Evolutionary conservation across 2,113 vertebrate genomes (phyloP).

Genomic region (Pygoscelis adeliae): DNA sequence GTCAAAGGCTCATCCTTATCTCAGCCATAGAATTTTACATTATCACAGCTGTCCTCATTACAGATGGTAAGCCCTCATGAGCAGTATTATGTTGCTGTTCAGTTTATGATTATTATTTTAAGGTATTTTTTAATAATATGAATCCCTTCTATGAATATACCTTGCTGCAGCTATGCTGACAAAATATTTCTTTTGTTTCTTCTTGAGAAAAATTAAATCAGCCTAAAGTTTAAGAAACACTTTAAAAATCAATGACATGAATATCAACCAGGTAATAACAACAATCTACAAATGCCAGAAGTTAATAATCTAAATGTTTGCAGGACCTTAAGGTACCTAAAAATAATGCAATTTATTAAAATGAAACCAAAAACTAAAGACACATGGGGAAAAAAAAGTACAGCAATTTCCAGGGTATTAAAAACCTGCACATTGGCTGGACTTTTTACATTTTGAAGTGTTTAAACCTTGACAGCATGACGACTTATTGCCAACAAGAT

Average conservation of each 20-base stretch:
- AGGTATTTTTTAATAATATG: not conserved
- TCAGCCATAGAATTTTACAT: not conserved
- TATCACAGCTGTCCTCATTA: not conserved
- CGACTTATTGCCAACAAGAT: not conserved
- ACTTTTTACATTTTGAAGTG: not conserved
- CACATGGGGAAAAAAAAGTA: no score
- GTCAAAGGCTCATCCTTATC: not conserved
- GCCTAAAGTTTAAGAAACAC: not conserved
- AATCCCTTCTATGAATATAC: not conserved
- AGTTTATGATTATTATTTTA: slow-evolving; percentile 2
- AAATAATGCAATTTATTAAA: slow-evolving; percentile 19
- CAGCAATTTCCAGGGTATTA: not conserved
- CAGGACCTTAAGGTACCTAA: not conserved
- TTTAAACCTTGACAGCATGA: not conserved
- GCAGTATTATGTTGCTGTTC: not conserved
- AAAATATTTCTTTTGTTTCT: not conserved
- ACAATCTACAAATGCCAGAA: not conserved
- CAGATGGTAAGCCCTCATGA: not conserved
- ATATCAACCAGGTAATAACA: not conserved
- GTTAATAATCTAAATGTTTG: slow-evolving; percentile 22
- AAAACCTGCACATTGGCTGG: not conserved
- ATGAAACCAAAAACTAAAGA: not conserved
- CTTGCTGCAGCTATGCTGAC: not conserved
- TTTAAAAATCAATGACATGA: not conserved
- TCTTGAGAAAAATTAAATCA: slow-evolving; percentile 44